phyloP scores from a whole-genome alignment of 2,113 vertebrate species.

The Callopanchax toddi region DNA sequence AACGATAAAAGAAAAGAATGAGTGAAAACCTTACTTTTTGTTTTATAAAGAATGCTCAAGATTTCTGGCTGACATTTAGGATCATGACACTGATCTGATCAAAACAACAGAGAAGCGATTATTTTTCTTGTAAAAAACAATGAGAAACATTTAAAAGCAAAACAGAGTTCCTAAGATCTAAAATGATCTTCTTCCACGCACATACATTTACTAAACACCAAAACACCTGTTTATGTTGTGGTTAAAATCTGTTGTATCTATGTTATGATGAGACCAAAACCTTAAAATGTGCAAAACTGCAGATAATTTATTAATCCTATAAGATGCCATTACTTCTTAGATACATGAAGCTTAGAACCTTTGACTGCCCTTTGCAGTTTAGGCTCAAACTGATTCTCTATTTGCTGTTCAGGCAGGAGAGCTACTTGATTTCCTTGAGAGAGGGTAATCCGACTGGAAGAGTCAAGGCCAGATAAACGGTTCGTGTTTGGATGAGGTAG shows the following conservation, averaged over 20 bases:
- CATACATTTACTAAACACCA: too few species aligned
- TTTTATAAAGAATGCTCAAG: too few species aligned
- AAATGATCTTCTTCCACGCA: neutral
- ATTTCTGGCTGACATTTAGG: too few species aligned
- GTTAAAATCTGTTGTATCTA: too few species aligned
- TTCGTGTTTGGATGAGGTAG: constrained; percentile 59
- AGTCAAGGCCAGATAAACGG: constrained; percentile 74
- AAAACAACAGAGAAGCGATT: too few species aligned
- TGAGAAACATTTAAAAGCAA: too few species aligned
- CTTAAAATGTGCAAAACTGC: neutral
- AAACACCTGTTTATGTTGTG: too few species aligned
- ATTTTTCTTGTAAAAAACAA: too few species aligned
- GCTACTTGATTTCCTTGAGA: constrained; percentile 59
- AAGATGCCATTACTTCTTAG: neutral
- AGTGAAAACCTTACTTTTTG: too few species aligned
- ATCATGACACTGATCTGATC: too few species aligned
- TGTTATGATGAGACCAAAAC: too few species aligned
- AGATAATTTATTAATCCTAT: neutral
- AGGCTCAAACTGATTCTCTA: constrained; percentile 12
- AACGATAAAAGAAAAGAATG: too few species aligned
- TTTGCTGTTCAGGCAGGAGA: constrained; percentile 4
- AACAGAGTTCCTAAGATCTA: neutral
- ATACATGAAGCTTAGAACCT: constrained; percentile 37
- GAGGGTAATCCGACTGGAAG: constrained; percentile 49
- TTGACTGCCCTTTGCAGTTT: constrained; percentile 29